Percentiles rank a stretch among this genome's conserved stretches.
Evolutionary conservation across 2,797 vertebrate genomes (phyloP).

Genomic region (Smutsia gigantea): DNA sequence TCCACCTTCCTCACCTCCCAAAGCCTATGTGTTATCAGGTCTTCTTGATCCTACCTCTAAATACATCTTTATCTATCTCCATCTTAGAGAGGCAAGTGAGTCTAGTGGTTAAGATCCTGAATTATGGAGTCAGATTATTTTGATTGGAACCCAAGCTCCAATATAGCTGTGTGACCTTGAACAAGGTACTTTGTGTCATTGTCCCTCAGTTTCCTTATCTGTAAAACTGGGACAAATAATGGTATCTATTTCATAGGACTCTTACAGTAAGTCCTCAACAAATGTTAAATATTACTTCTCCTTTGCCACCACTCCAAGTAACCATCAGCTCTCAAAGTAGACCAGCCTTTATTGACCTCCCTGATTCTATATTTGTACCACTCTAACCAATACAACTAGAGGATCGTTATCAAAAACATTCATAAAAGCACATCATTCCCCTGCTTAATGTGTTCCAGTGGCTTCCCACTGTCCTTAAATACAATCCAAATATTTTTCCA

Average conservation of each 20-base stretch:
- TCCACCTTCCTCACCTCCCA: background rate
- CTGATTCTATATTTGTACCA: background rate
- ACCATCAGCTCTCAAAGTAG: background rate
- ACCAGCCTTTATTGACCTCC: background rate
- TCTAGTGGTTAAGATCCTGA: background rate
- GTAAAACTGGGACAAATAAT: background rate
- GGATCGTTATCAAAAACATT: conserved; percentile 7
- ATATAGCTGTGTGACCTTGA: background rate
- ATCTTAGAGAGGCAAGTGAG: background rate
- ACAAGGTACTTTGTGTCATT: background rate
- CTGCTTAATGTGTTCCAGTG: background rate
- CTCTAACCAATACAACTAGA: background rate
- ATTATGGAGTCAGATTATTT: background rate
- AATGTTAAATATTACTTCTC: background rate
- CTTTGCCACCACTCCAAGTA: background rate
- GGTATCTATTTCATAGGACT: background rate
- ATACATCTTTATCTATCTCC: background rate
- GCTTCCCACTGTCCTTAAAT: background rate
- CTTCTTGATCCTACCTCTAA: background rate
- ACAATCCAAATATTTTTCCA: background rate
- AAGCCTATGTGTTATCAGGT: background rate
- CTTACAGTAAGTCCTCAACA: background rate
- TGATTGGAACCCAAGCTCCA: conserved; percentile 2
- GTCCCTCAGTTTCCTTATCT: background rate
- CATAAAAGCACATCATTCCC: background rate